phyloP scores from a whole-genome alignment of 2,113 vertebrate genomes.

The Chamaea fasciata region DNA sequence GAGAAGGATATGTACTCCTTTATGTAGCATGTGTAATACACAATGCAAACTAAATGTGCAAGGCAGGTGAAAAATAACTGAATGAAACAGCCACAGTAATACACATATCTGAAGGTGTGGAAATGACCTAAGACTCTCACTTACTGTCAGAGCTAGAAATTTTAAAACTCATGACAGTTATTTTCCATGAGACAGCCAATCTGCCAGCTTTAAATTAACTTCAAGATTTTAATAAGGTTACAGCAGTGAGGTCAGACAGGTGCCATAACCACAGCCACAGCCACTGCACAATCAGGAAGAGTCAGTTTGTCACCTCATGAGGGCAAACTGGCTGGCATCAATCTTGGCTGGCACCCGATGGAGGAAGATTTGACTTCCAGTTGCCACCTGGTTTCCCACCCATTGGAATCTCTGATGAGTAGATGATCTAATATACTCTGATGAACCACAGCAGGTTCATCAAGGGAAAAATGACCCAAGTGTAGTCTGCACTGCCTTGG shows the following conservation, averaged over 20 bases:
- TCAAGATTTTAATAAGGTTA: neutral
- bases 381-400: neutral
- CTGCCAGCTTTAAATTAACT: neutral
- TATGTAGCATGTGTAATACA: neutral
- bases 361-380: neutral
- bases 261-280: neutral
- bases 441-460: neutral
- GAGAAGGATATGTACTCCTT: neutral
- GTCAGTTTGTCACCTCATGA: neutral
- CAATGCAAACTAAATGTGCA: neutral
- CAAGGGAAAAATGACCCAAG: neutral
- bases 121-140: neutral
- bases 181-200: neutral
- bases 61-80: neutral
- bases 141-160: neutral
- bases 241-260: neutral
- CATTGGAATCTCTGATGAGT: neutral
- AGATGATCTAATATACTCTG: neutral
- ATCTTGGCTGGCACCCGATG: rapidly evolving
- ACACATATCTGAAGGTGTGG: neutral
- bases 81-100: neutral
- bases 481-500: neutral
- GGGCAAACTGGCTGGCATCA: neutral
- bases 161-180: neutral
- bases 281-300: neutral